A percentile compares a stretch with the other conserved stretches of the same genome.
Evolutionary conservation across 2,888 invertebrate species (phyloP).

Genomic region (Drosophila leonis): DNA sequence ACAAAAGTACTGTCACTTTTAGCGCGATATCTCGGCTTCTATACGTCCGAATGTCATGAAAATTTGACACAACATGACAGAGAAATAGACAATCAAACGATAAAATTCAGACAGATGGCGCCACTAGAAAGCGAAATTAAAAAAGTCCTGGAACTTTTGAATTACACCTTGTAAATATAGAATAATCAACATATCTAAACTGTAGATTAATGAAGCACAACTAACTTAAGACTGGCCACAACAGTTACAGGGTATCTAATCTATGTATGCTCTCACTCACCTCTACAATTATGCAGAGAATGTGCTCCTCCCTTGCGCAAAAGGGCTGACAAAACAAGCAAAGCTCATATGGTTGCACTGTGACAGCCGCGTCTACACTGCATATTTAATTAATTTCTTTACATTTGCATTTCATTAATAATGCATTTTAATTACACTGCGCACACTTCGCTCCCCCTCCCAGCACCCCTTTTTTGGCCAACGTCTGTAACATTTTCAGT

Average conservation of each 20-base stretch:
- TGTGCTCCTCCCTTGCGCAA: not conserved
- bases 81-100: too few species aligned
- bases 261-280: not conserved
- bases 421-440: constrained; percentile 73
- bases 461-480: not conserved
- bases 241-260: not conserved
- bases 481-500: constrained; percentile 1
- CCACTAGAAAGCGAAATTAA: too few species aligned
- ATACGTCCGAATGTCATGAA: too few species aligned
- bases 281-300: not conserved
- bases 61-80: too few species aligned
- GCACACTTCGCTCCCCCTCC: not conserved
- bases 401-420: constrained; percentile 79
- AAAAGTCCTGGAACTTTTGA: too few species aligned
- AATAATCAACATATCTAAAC: not conserved
- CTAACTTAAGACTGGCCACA: not conserved
- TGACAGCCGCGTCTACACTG: constrained; percentile 29
- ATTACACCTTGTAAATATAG: too few species aligned
- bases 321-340: not conserved
- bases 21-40: too few species aligned
- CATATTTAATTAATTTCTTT: constrained; percentile 64
- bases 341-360: constrained; percentile 2
- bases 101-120: too few species aligned
- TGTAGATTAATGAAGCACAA: not conserved
- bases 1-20: too few species aligned